These are phyloP conservation scores for Cataglyphis livida DNA, from an alignment of 2,888 invertebrate species.

Conservation along the genomic window DNA sequence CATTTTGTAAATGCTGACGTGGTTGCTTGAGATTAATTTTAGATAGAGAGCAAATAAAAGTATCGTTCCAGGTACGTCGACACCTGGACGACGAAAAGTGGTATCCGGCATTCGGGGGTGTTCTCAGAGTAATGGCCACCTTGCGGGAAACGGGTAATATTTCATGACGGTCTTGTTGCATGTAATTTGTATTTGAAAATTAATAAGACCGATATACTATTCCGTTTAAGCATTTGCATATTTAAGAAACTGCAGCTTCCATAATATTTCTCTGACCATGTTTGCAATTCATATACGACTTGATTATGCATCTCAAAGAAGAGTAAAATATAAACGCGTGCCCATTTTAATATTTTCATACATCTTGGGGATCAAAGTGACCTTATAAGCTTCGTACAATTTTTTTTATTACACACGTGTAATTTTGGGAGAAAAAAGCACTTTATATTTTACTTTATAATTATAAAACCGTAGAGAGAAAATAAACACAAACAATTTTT, in stretches of 20 bases:
- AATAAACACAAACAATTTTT: not conserved
- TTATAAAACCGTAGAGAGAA: not conserved
- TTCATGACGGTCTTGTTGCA: constrained; percentile 19
- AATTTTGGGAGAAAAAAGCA: not conserved
- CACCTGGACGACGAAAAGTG: constrained; percentile 88
- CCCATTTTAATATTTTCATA: constrained; percentile 18
- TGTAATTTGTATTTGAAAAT: constrained; percentile 45
- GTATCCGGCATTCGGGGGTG: constrained; percentile 87
- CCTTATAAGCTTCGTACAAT: not conserved
- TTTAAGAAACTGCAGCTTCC: constrained; percentile 36
- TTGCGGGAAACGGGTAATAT: constrained; percentile 81
- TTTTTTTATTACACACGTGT: not conserved
- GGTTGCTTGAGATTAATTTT: constrained; percentile 15
- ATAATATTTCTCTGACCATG: constrained; percentile 48
- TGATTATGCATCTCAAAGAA: constrained; percentile 10
- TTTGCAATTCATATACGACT: constrained; percentile 8
- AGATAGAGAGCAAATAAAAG: not conserved
- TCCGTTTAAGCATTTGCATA: constrained; percentile 29
- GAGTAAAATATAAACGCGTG: constrained; percentile 22
- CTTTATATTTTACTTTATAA: constrained; percentile 3
- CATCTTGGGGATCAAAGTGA: not conserved
- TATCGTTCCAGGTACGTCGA: constrained; percentile 83
- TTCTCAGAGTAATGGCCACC: constrained; percentile 85
- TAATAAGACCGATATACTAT: constrained; percentile 43
- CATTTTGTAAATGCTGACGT: not conserved